Evolutionary conservation across 37 sponge, comb jelly and placozoan genomes (phyloP), one percentile per base, ranked within the genome.

Genomic region (Theonella swinhoei): DNA sequence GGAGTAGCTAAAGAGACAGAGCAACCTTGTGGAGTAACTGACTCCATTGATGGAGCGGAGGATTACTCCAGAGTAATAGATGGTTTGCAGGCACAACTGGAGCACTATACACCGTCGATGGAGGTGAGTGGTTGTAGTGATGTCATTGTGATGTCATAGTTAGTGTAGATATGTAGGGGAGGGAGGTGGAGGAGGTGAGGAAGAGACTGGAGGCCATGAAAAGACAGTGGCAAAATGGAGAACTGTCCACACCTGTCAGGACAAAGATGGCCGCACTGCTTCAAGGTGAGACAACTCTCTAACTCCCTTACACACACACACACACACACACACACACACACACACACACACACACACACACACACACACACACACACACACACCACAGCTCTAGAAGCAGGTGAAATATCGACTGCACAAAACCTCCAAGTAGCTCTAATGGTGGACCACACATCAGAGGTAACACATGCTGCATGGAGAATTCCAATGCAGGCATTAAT

Each of bases 361-460:
- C 14, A 25, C 28, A 66, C 68, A 25, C 28, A 26, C 7, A 3
- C 39, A 5, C 14, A 1, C 62, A 41, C 2, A 36, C 30, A 0
- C 11, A 35, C 22, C 74, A 8, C 62, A 86, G 92, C 88, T 68
- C 64, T 92, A 9, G 76, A 11, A 71, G 47, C 25, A 3, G 67
- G 54, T 23, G 66, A 88, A 24, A 68, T 72, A 24, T 17, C 31
- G 0, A 28, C 32, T 39, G 92, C 92, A 70, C 71, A 88, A 33
- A 30, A 68, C 22, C 74, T 92, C 23, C 92, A 92, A 58, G 80
- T 92, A 24, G 73, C 75, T 14, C 62, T 92, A 42, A 88, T 92
- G 92, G 89, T 88, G 41, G 88, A 92, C 76, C 88, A 88, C 79
- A 75, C 66, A 2, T 72, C 84, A 26, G 92, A 92, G 80, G 92